Base-by-base conservation (phyloP, 2,113 vertebrate genomes). In the Labeo catla region DNA sequence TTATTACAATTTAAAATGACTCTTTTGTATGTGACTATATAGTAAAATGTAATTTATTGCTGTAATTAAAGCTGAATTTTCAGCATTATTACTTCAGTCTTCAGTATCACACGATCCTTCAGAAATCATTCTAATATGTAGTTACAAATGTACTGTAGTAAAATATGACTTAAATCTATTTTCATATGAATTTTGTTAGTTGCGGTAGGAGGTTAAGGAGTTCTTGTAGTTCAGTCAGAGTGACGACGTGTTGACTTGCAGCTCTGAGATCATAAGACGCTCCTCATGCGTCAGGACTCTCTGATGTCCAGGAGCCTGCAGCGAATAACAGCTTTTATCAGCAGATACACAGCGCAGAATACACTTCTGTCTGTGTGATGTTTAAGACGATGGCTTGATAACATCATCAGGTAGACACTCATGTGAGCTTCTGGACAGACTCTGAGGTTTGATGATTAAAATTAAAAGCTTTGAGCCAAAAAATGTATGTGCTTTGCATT, bases 241-340 rank as follows among this genome's bases (percentile, higher is more conserved):
- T 61, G 54, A 66, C 19, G 28, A 79, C 54, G 19, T 81, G 15
- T 34, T 68, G 63, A 66, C 63, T 59, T 16, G 79, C 8, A 28
- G 54, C 57, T 68, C 52, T 45, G 6, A 63, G 73, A 73, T 87
- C 86, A 85, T 72, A 36, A 83, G 88, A 81, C 47, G 6, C 7
- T 54, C 39, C 7, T 9, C 70, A n/a, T 78, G 73, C 54, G 21
- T 83, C 84, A 86, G 6, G 49, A 49, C 47, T 47, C 79, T 88
- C 59, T 83, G 84, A 86, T 73, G 73, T 83, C 70, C 8, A 16
- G 39, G 28, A 68, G 78, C 78, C 36, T 9, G 28, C 10, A n/a
- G 83, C n/a, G 47, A 23, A 72, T 47, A 21, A 76, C 5, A 0
- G 63, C 73, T 76, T 63, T 74, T 23, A 73, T 83, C 45, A 21